Evolutionary conservation across 2,888 invertebrate genomes (phyloP), one percentile per base, ranked within the genome.

Genomic region (Sinodicranocentrus sp.): DNA sequence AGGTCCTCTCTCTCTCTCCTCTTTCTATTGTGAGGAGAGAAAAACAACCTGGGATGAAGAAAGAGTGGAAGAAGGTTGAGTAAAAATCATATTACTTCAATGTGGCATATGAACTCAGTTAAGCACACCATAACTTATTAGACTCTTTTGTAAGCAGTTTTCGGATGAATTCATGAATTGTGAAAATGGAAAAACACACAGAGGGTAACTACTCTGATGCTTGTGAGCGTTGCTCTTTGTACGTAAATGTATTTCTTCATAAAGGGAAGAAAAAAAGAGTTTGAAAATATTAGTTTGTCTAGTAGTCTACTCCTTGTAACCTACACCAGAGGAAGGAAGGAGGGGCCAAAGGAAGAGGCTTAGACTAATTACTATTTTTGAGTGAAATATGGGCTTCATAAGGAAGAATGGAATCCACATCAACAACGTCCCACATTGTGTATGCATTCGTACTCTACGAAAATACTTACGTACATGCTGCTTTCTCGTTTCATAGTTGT

Each of bases 351-450:
- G 84, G 72, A 84, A 85, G 83, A 85, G 78, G 80, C 83, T 84
- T 84, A 85, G 88, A 87, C 88, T 88, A 88, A 88, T 88, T 88
- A 87, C 88, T 87, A 85, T 86, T 87, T 87, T 71, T 76, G 86
- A 87, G 85, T 87, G 86, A 88, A 88, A 87, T 88, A 88, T 88
- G 85, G 82, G 82, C 70, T 77, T 86, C 78, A 87, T 84, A 85
- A 87, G 80, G 68, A 76, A 84, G 80, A 77, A 80, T 78, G 85
- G 85, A 84, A 87, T 87, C 84, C 79, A 72, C 77, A 77, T 85
- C 82, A 77, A 82, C 72, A 73, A 15, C 39, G 73, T 52, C 26
- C 73, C 43, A 72, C 80, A 73, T 72, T 65, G 63, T 52, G 65
- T 21, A 75, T 59, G 67, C 77, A 77, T 67, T 57, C 52, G 25